phyloP scores from a whole-genome alignment of 2,888 invertebrate species.

The Microctonus hyperodae region DNA sequence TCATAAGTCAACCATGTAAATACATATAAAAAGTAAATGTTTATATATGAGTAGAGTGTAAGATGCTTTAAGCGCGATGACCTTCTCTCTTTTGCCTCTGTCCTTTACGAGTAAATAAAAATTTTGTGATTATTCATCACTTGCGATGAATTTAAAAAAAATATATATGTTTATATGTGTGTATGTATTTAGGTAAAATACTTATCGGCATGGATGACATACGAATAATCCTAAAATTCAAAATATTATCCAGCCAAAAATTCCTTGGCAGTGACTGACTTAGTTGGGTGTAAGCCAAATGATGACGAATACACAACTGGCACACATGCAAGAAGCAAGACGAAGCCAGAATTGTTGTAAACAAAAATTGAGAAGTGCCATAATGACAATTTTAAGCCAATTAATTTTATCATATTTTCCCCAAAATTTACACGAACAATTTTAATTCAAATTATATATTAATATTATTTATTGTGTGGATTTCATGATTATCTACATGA shows the following conservation, averaged over 20 bases:
- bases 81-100: neutral
- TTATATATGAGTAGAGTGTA: slow-evolving; percentile 1
- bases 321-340: slow-evolving; percentile 11
- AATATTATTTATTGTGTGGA: too few relatives aligned
- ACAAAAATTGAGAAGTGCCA: slow-evolving; percentile 29
- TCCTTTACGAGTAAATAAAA: too few relatives aligned
- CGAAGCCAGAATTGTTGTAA: slow-evolving; percentile 27
- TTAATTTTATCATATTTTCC: too few relatives aligned
- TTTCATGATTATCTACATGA: too few relatives aligned
- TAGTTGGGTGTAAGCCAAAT: slow-evolving; percentile 53
- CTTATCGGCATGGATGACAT: slow-evolving; percentile 10
- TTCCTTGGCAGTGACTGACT: slow-evolving; percentile 55
- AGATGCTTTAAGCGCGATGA: slow-evolving; percentile 14
- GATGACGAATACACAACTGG: slow-evolving; percentile 49
- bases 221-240: slow-evolving; percentile 35
- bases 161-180: too few relatives aligned
- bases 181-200: too few relatives aligned
- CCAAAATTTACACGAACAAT: too few relatives aligned
- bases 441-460: too few relatives aligned
- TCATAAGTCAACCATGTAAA: slow-evolving; percentile 7
- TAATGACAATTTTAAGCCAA: slow-evolving; percentile 7
- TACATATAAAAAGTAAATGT: too few relatives aligned
- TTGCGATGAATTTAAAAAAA: too few relatives aligned
- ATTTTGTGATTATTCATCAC: too few relatives aligned
- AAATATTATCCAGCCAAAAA: slow-evolving; percentile 44